Percentiles rank a stretch among this genome's conserved stretches.
These are phyloP conservation scores for Caradrina clavipalpis DNA, from an alignment of 2,888 invertebrate genomes.

Conservation along the genomic window DNA sequence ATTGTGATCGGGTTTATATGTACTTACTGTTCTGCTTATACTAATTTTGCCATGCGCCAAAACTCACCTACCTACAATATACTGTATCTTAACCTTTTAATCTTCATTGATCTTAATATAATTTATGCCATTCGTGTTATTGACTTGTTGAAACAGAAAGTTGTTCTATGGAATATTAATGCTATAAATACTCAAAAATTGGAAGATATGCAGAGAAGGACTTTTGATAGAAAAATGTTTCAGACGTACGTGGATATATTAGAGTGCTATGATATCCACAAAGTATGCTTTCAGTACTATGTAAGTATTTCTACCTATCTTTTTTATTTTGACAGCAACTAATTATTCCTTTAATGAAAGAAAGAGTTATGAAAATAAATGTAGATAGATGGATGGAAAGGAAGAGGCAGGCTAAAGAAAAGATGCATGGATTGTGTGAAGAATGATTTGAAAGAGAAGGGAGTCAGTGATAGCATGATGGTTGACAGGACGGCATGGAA, in stretches of 20 bases:
- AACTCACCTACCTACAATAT: not conserved
- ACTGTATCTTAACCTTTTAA: not conserved
- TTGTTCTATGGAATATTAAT: not conserved
- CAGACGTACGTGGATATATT: constrained; percentile 9
- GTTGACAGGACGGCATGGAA: too few species aligned
- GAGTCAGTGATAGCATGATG: too few species aligned
- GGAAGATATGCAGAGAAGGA: not conserved
- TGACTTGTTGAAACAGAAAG: constrained; percentile 4
- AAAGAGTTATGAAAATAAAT: too few species aligned
- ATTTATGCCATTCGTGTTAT: constrained; percentile 7
- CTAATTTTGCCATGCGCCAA: not conserved
- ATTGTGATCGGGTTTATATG: not conserved
- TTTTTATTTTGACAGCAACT: not conserved
- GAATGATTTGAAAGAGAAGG: too few species aligned
- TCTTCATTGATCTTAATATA: constrained; percentile 7
- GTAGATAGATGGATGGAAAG: too few species aligned
- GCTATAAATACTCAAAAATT: not conserved
- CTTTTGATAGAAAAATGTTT: not conserved
- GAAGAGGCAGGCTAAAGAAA: too few species aligned
- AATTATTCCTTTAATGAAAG: too few species aligned
- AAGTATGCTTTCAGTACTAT: constrained; percentile 8
- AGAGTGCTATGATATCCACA: constrained; percentile 12
- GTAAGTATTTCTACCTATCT: constrained; percentile 7
- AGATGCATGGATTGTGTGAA: too few species aligned
- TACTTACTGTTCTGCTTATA: not conserved